Evolutionary conservation across 2,797 vertebrate species (phyloP).

Genomic region (Astyanax mexicanus): DNA sequence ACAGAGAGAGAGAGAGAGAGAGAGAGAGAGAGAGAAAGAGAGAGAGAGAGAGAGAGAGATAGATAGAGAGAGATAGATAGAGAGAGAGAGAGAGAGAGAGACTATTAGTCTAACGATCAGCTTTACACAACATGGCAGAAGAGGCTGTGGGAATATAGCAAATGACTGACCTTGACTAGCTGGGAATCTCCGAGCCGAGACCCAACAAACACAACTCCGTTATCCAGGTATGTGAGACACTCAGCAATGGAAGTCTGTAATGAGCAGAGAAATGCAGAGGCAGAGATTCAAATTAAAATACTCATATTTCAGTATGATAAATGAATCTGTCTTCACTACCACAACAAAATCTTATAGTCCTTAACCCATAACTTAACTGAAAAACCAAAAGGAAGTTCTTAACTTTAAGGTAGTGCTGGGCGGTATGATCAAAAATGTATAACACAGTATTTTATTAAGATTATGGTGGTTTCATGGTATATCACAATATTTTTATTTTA

Average conservation of each 20-base stretch:
- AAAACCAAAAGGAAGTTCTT: too few relatives aligned
- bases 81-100: neutral
- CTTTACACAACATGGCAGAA: neutral
- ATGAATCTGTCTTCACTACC: too few relatives aligned
- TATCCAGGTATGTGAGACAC: slow-evolving; percentile 97
- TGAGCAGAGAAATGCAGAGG: neutral
- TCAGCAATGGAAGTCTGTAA: slow-evolving; percentile 95
- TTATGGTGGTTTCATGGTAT: too few relatives aligned
- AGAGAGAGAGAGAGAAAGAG: neutral
- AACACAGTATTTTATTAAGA: too few relatives aligned
- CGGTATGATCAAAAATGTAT: too few relatives aligned
- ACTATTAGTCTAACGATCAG: neutral
- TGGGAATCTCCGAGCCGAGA: slow-evolving; percentile 97
- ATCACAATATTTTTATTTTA: too few relatives aligned
- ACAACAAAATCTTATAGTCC: too few relatives aligned
- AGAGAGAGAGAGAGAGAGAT: neutral
- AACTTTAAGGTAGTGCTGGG: too few relatives aligned
- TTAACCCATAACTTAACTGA: too few relatives aligned
- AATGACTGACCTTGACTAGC: slow-evolving; percentile 88
- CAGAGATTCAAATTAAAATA: neutral
- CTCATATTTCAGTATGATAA: too few relatives aligned
- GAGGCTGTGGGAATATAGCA: neutral
- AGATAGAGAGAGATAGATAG: neutral
- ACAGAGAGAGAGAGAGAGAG: neutral
- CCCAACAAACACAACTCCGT: slow-evolving; percentile 96